A percentile compares a stretch with the other conserved stretches of the same genome.
Conservation (phyloP, 1,140 invertebrate species). For the Uloborus diversus region DNA sequence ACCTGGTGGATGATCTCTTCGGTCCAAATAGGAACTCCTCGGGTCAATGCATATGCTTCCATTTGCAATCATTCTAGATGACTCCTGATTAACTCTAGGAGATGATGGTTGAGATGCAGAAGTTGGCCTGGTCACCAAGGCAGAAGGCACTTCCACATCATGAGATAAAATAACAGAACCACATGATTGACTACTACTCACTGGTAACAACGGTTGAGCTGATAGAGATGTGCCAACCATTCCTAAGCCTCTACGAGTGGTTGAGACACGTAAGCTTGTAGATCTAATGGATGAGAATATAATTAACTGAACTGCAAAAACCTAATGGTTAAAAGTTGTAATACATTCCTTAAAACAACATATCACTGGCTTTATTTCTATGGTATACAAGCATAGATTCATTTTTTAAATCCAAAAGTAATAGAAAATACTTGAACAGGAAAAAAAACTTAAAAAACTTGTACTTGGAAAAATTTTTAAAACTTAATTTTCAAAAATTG, state of each 20-base stretch:
- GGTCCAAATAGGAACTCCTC: conserved; percentile 33
- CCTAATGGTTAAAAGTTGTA: neutral
- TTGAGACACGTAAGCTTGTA: conserved; percentile 59
- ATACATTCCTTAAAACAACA: neutral
- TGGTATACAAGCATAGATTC: no score
- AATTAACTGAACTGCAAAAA: neutral
- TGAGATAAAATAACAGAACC: conserved; percentile 58
- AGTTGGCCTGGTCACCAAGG: conserved; percentile 28
- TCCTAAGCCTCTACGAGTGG: conserved; percentile 59
- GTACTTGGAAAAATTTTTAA: no score
- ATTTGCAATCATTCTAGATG: conserved; percentile 47
- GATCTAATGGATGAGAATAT: conserved; percentile 35
- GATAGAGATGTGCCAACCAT: conserved; percentile 60
- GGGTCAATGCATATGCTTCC: conserved; percentile 46
- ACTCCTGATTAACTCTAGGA: conserved; percentile 48
- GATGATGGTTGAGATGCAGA: conserved; percentile 56
- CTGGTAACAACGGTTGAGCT: conserved; percentile 62
- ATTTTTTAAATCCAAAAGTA: no score
- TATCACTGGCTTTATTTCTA: neutral
- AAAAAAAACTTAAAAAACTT: neutral
- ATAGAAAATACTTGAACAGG: no score
- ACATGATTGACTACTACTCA: conserved; percentile 61
- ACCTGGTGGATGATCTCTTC: conserved; percentile 57
- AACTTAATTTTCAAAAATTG: no score
- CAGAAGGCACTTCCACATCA: conserved; percentile 24